Percentiles rank a stretch among this genome's conserved stretches.
Conservation (phyloP, 2,113 vertebrate species). For the Psettodes erumei region DNA sequence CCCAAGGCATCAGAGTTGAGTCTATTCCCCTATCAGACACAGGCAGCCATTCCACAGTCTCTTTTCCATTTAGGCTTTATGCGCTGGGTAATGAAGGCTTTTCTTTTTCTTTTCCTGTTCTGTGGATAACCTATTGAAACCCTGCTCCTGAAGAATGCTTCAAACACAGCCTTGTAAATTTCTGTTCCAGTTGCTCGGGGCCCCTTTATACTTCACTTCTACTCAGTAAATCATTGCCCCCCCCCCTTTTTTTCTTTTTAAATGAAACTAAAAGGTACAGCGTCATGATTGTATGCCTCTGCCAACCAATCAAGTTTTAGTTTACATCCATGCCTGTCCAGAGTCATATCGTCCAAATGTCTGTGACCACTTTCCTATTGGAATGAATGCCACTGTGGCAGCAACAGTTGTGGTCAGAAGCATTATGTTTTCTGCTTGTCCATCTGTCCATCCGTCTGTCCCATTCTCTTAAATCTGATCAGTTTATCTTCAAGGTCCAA, state of each 20-base stretch:
- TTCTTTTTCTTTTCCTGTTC: conserved; percentile 64
- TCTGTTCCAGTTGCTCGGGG: conserved; percentile 35
- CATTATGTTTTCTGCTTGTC: no score
- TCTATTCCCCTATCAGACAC: conserved; percentile 70
- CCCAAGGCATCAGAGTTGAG: conserved; percentile 76
- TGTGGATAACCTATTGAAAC: conserved; percentile 76
- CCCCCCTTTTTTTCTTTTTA: not conserved
- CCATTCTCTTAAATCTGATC: no score
- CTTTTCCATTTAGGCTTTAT: conserved; percentile 73
- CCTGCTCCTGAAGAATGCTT: conserved; percentile 63
- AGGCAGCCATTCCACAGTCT: conserved; percentile 73
- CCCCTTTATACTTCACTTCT: conserved; percentile 29
- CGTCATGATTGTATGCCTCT: not conserved
- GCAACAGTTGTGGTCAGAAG: no score
- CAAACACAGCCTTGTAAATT: conserved; percentile 60
- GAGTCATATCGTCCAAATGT: no score
- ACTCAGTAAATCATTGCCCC: conserved; percentile 21
- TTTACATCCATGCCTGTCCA: not conserved
- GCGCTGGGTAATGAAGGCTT: conserved; percentile 69
- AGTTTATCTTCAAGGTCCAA: no score
- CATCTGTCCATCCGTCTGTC: no score
- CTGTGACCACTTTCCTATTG: no score
- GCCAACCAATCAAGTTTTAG: not conserved
- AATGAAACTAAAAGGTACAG: not conserved
- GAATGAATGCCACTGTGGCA: no score